Percentiles rank a stretch among this genome's conserved stretches.
Evolutionary conservation across 2,888 invertebrate species (phyloP).

Genomic region (Perizoma affinitatum): DNA sequence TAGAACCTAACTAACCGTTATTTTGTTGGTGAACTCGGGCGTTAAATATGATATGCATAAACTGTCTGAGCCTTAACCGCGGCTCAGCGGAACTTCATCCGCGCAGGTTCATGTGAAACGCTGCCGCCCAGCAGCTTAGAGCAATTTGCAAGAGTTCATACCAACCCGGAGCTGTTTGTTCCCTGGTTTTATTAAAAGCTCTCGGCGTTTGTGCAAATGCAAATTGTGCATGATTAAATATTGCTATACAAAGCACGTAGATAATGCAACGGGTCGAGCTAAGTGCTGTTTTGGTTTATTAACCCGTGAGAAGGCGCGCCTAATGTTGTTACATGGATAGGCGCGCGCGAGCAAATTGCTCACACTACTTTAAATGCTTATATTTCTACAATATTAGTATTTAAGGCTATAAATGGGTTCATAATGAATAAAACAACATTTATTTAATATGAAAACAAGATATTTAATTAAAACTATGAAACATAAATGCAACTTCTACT

Average conservation of each 20-base stretch:
- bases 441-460: no score
- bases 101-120: conserved; percentile 73
- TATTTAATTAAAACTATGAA: no score
- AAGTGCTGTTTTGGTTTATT: conserved; percentile 3
- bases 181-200: conserved; percentile 75
- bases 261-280: conserved; percentile 4
- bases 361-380: no score
- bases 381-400: no score
- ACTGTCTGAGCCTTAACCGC: conserved; percentile 56
- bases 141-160: conserved; percentile 80
- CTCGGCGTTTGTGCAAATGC: conserved; percentile 60
- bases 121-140: conserved; percentile 74
- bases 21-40: no score
- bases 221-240: conserved; percentile 71
- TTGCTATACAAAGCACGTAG: conserved; percentile 34
- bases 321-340: no score
- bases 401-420: no score
- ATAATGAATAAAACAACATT: no score
- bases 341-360: no score
- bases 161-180: conserved; percentile 67
- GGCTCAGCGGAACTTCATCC: conserved; percentile 67
- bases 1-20: no score
- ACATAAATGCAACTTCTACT: no score
- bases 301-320: no score
- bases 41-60: background rate